Evolutionary conservation across 2,797 vertebrate genomes (phyloP), one percentile per base, ranked within the genome.

Genomic region (Tinamus major): DNA sequence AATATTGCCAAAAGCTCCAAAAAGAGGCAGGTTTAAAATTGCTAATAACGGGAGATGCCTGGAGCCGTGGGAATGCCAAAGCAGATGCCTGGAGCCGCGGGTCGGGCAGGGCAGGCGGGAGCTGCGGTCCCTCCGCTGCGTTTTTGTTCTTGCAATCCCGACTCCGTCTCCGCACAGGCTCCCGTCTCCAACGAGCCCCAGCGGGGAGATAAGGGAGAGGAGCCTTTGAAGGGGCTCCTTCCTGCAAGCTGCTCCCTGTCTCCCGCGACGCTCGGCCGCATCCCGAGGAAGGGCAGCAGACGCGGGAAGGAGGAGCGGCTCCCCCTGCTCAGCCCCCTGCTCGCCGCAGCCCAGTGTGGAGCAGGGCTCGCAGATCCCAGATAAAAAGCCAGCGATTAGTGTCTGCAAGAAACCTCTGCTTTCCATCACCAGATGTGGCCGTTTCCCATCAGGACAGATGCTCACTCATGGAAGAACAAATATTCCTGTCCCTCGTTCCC

Each of bases 121-220:
- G 69, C 83, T 20, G 0, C 11, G 76, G 86, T 64, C 91, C 86
- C 93, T 76, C 8, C 92, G 92, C 80, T 93, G 95, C 92, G 92
- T 87, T 93, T 84, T 85, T 75, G 88, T 82, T 75, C 88, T 86
- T 86, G 79, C 83, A 69, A 23, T 95, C 94, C 93, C 92, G 95
- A 96, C 96, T 96, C 78, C 89, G 87, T 80, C 93, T 94, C 94
- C 95, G 91, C 92, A 79, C 93, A 94, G 95, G 95, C 97, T 97
- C 97, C 98, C 96, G 96, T 97, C 97, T 98, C 97, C 96, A 97
- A 97, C 96, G 41, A 98, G 97, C 97, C 97, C 87, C 80, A 94
- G 92, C n/a, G 2, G 94, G 95, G 93, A 97, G 98, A 98, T 98
- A 98, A 98, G 97, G 94, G 90, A 62, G 93, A 92, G 88, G 72